Base-by-base conservation (phyloP, 1,140 invertebrate genomes). In the Meteorus sp. region DNA sequence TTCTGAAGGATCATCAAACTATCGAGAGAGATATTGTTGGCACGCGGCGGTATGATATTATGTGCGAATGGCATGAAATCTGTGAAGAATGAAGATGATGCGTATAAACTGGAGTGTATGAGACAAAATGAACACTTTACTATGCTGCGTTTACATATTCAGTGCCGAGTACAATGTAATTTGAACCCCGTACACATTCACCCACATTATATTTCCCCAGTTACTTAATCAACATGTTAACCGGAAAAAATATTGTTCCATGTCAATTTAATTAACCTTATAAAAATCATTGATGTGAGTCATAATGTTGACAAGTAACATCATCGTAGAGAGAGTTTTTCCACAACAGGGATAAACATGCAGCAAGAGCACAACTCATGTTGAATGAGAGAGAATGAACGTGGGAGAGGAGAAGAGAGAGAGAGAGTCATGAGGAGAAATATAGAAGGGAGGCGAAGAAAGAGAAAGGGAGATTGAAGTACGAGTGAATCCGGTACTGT, bases 11-110 rank as follows among this genome's bases (percentile, higher is more conserved):
- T 51, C 63, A 68, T 61, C 59, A 64, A 69, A 63, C 59, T 65
- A 72, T 71, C 68, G 9, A 29, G 68, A 69, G 64, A 69, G 65
- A 63, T 64, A 68, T 67, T 61, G 59, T 60, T 65, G 65, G 64
- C 69, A 73, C 66, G 69, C 69, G 68, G 62, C 65, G 60, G 67
- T 62, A 41, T 68, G 63, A 64, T 68, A 66, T 20, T 25, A 37
- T 15, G 25, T 5, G 58, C 62, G 60, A 69, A 57, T 60, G 60
- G 23, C 60, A 58, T 11, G 11, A 19, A 39, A 19, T 11, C 17
- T 2, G 23, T 25, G 22, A 9, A 45, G 8, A 60, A 52, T 64
- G 53, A 66, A 68, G 61, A 66, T n/a, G n/a, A n/a, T n/a, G n/a
- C n/a, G n/a, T n/a, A n/a, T n/a, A n/a, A n/a, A n/a, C n/a, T n/a